Percentiles rank a stretch among this genome's conserved stretches.
Evolutionary conservation across 2,113 vertebrate species (phyloP).

Genomic region (Sceloporus undulatus): DNA sequence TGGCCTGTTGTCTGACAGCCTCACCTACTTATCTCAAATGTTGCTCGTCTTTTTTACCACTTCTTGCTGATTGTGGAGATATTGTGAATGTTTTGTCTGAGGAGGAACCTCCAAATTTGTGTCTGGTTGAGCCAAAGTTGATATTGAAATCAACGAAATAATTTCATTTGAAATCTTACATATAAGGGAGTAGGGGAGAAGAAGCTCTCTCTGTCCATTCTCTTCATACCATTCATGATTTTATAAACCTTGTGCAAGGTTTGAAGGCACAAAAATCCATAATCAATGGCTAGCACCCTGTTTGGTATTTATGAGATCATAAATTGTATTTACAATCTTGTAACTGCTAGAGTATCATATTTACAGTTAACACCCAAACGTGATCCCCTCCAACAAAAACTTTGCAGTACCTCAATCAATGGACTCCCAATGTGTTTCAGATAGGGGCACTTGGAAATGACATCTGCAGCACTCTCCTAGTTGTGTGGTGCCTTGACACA

Average conservation of each 20-base stretch:
- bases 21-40: not conserved
- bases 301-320: too few species aligned
- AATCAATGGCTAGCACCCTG: too few species aligned
- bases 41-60: not conserved
- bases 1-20: not conserved
- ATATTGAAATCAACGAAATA: not conserved
- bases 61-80: not conserved
- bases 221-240: not conserved
- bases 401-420: too few species aligned
- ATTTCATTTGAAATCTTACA: not conserved
- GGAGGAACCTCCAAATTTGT: not conserved
- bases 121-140: not conserved
- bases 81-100: not conserved
- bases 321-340: too few species aligned
- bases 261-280: too few species aligned
- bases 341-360: too few species aligned
- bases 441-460: too few species aligned
- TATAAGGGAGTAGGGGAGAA: not conserved
- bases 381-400: too few species aligned
- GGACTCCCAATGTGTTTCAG: too few species aligned
- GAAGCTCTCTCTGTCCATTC: not conserved
- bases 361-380: too few species aligned
- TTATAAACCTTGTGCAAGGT: not conserved
- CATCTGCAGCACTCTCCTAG: too few species aligned
- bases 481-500: too few species aligned